Base-by-base conservation (phyloP, 2,888 invertebrate species). In the Clistopyga incitator region DNA sequence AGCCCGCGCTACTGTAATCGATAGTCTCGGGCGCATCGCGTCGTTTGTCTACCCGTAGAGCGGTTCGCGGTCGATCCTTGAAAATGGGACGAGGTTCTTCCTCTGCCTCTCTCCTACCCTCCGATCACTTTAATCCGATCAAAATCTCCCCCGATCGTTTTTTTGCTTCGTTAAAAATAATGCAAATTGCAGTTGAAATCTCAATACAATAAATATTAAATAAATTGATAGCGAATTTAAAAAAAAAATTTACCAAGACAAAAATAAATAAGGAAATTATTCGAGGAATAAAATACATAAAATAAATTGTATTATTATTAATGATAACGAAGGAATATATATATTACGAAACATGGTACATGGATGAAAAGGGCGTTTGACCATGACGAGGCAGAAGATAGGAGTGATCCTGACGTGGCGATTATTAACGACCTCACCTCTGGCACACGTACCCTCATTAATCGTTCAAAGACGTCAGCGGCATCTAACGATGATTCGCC, bases 401-500 rank as follows among this genome's bases (percentile, higher is more conserved):
- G 54, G 81, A 72, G 82, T 84, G 78, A 80, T 78, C 54, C 68
- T 84, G 84, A 86, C 84, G 81, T 64, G 82, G 74, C 56, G 76
- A 79, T 81, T 83, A 86, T 86, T 84, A 86, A 86, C 78, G 82
- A 81, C 78, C 65, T 45, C 52, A 56, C 64, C 74, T 75, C 54
- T 38, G 71, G 78, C 50, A 20, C 78, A 72, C 77, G 65, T 72
- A 42, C 68, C 61, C 78, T 78, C 78, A 78, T 82, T 82, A 82
- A 82, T 82, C 74, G 61, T 70, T 71, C 67, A 45, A 54, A 64
- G 74, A 74, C 68, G 56, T 78, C 52, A 68, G 56, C 52, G 61
- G 59, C 67, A 78, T 67, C 70, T 77, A 68, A 74, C 70, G 74
- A 74, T 56, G 65, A 64, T 68, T 56, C 77, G 56, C 47, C 50